Evolutionary conservation across 1,140 invertebrate genomes (phyloP), one percentile per base, ranked within the genome.

Genomic region (Drosophila lacteicornis): DNA sequence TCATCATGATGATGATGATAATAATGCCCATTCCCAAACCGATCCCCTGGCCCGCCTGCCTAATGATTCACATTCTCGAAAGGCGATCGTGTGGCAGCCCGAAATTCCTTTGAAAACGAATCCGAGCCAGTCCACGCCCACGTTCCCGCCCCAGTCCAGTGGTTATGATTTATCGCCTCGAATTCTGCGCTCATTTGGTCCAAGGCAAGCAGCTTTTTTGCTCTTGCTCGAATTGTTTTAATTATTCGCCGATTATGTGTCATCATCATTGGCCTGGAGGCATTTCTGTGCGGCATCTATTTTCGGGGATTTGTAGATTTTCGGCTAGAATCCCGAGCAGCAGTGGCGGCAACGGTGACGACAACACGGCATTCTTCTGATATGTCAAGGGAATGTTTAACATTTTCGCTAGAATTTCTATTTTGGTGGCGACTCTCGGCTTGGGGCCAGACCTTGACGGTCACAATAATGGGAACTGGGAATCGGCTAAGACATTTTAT

Each of bases 351-450:
- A 2, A 30, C 30, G 61, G 70, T 61, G 68, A 59, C 78, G 49
- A 85, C 70, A 79, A 59, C 47, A 59, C 55, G 79, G 65, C 80
- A 87, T 87, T 87, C 83, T 45, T 76, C 42, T 78, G 63, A 84
- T 85, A 85, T 84, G 82, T 84, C 82, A 88, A 75, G 70, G 79
- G 57, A 87, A 86, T 86, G 67, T 62, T 87, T 85, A 82, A 80
- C 83, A 87, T 88, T 87, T 80, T 76, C 68, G 65, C 68, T 80
- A 80, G 73, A 84, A 88, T 78, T 88, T 87, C 84, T 87, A 86
- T 86, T 88, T 86, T 66, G 6, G 45, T 56, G 22, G 42, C 36
- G 42, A 50, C 46, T 55, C 55, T 55, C 55, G 45, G 33, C 67
- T 53, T 69, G 56, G 36, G 57, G 47, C 57, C 71, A 63, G 57